A percentile compares a stretch with the other conserved stretches of the same genome.
Conservation (phyloP, 2,113 vertebrate genomes). For the Solea solea region DNA sequence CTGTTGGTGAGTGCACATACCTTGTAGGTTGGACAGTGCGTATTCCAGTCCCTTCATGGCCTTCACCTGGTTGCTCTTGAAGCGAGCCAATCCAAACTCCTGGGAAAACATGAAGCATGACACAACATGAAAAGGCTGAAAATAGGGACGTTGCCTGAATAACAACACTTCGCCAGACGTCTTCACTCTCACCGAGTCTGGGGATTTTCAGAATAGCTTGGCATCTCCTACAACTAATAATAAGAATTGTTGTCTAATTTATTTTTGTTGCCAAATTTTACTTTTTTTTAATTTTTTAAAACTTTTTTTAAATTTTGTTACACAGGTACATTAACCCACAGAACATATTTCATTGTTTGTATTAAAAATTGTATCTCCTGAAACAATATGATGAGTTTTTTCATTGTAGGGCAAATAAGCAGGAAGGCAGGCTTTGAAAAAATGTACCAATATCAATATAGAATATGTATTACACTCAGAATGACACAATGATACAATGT, state of each 20-base stretch:
- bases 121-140: constrained; percentile 40
- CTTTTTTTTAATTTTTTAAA: too few relatives aligned
- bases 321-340: too few relatives aligned
- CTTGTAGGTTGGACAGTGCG: constrained; percentile 80
- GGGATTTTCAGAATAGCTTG: constrained; percentile 19
- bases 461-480: not conserved
- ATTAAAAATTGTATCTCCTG: too few relatives aligned
- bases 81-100: constrained; percentile 85
- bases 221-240: constrained; percentile 38
- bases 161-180: constrained; percentile 12
- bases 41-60: constrained; percentile 84
- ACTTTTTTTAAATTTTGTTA: too few relatives aligned
- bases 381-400: too few relatives aligned
- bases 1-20: constrained; percentile 60
- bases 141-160: constrained; percentile 18
- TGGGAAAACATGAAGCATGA: constrained; percentile 41
- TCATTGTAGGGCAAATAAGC: too few relatives aligned
- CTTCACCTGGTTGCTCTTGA: constrained; percentile 84
- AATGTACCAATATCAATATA: too few relatives aligned
- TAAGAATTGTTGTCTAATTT: not conserved
- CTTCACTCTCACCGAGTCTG: constrained; percentile 9
- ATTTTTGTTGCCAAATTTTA: too few relatives aligned
- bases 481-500: not conserved
- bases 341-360: too few relatives aligned
- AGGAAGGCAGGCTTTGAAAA: too few relatives aligned